A percentile compares a stretch with the other conserved stretches of the same genome.
Conservation (phyloP, 2,888 invertebrate genomes). For the Altica lythri region DNA sequence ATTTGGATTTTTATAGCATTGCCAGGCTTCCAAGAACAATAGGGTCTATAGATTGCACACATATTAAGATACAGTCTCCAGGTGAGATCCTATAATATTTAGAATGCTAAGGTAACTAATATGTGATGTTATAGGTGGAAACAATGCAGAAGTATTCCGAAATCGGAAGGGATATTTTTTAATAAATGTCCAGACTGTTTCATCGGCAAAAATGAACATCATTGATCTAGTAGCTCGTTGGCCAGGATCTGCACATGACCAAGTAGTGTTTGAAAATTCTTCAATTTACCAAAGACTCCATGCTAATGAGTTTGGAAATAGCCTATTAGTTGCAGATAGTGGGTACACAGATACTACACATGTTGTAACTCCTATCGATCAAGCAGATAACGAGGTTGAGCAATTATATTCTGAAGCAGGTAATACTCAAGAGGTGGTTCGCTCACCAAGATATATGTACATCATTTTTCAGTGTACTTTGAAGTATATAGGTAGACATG, state of each 20-base stretch:
- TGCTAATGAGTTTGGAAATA: constrained; percentile 11
- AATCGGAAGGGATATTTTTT: constrained; percentile 7
- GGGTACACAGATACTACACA: constrained; percentile 7
- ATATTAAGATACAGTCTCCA: constrained; percentile 4
- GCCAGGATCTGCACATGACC: constrained; percentile 14
- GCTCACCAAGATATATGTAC: too few species aligned
- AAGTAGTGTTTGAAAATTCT: constrained; percentile 8
- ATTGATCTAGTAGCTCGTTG: constrained; percentile 14
- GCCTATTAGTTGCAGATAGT: constrained; percentile 8
- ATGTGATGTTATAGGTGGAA: constrained; percentile 4
- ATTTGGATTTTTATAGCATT: not conserved
- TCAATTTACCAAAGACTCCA: constrained; percentile 2
- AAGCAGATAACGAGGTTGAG: constrained; percentile 3
- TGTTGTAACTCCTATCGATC: constrained; percentile 9
- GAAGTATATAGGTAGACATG: too few species aligned
- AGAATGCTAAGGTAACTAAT: not conserved
- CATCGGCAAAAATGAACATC: too few species aligned
- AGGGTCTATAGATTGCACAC: constrained; percentile 13
- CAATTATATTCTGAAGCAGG: constrained; percentile 3
- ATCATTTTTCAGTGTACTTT: too few species aligned
- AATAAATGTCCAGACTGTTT: constrained; percentile 15
- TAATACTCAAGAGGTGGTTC: too few species aligned
- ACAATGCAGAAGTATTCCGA: constrained; percentile 10
- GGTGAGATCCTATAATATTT: not conserved
- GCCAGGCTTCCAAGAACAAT: constrained; percentile 7